These are phyloP conservation scores for Toxotes jaculatrix DNA, from an alignment of 2,113 vertebrate species.

Conservation along the genomic window DNA sequence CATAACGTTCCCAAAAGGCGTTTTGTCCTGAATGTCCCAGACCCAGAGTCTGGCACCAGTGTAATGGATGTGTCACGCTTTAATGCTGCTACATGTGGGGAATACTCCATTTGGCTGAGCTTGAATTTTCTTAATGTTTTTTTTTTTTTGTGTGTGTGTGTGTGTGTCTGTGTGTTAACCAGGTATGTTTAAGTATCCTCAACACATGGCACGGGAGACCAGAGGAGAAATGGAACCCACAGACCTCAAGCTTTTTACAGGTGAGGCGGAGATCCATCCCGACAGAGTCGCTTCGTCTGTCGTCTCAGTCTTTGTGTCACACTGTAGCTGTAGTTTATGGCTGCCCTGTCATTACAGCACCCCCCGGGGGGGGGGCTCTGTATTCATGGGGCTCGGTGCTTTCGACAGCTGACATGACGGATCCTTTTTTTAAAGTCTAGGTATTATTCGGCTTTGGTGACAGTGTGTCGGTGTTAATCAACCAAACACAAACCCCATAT, in stretches of 20 bases:
- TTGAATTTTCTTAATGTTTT: background rate
- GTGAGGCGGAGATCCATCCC: constrained; percentile 79
- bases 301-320: constrained; percentile 28
- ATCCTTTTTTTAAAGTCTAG: constrained; percentile 50
- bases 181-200: constrained; percentile 99
- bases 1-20: no score
- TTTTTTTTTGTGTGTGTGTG: background rate
- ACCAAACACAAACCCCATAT: constrained; percentile 26
- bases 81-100: background rate
- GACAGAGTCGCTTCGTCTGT: constrained; percentile 10
- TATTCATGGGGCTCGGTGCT: constrained; percentile 48
- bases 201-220: constrained; percentile 99
- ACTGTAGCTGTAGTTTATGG: constrained; percentile 28
- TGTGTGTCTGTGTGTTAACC: constrained; percentile 21
- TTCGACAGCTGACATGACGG: constrained; percentile 51
- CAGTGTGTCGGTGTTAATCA: constrained; percentile 50
- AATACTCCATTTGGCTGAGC: background rate
- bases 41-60: background rate
- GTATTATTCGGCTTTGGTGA: constrained; percentile 46
- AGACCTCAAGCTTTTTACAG: constrained; percentile 99
- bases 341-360: constrained; percentile 23
- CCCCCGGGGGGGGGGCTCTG: constrained; percentile 3
- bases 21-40: background rate
- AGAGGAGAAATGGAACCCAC: constrained; percentile 99
- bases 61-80: background rate